Conservation (phyloP, 2,113 vertebrate species). For the Rhabdomys dilectus region DNA sequence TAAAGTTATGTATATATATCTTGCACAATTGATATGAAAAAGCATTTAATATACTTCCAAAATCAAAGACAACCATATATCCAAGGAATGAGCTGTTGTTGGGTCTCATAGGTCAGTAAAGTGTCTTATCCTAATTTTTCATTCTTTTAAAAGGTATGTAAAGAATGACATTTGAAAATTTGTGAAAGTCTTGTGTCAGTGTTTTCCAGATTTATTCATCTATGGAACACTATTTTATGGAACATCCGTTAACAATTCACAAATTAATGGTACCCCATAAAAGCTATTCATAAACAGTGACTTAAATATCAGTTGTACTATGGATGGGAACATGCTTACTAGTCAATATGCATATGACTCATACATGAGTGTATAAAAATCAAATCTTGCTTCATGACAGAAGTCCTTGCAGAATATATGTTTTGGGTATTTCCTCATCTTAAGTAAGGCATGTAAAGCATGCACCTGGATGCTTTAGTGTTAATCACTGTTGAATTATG, state of each 20-base stretch:
- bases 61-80: background rate
- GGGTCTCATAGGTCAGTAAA: background rate
- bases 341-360: background rate
- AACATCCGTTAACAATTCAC: constrained; percentile 54
- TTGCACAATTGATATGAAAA: background rate
- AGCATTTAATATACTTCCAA: background rate
- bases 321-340: constrained; percentile 32
- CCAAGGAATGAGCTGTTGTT: background rate
- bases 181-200: background rate
- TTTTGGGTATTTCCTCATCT: background rate
- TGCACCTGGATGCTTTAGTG: background rate
- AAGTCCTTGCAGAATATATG: background rate
- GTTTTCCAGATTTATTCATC: constrained; percentile 29
- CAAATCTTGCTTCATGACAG: background rate
- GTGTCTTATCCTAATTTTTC: background rate
- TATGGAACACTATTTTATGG: constrained; percentile 8
- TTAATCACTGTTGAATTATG: background rate
- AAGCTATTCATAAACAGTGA: background rate
- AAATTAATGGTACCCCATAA: constrained; percentile 26
- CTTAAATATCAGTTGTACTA: constrained; percentile 23
- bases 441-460: background rate
- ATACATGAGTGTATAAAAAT: background rate
- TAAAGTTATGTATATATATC: background rate
- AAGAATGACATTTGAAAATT: background rate
- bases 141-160: background rate